Base-by-base conservation (phyloP, 1,140 invertebrate genomes). In the Caerostris extrusa region DNA sequence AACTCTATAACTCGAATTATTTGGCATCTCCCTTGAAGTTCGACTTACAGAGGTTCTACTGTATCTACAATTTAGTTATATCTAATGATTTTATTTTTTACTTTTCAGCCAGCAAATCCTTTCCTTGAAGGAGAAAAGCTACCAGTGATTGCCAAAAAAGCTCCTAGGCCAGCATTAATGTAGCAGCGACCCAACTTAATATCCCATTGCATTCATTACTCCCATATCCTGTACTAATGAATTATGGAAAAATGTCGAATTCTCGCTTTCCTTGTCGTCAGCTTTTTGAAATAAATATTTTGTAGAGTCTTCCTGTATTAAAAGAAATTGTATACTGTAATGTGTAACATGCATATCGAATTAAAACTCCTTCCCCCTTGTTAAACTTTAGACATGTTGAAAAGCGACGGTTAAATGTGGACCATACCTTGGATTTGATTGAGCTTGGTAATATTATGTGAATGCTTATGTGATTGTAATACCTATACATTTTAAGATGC, bases 111-210 rank as follows among this genome's bases (percentile, higher is more conserved):
- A 50, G 90, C 93, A 67, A 96, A 96, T 93, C 96, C 96, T 19
- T 96, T 95, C 82, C 88, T 96, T 71, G 94, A 95, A 71, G 96
- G 96, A 50, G 95, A 96, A 85, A 95, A 95, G 56, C 95, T 96
- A 7, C 95, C 95, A 64, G 95, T 96, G 4, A 95, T 96, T 60
- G 96, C 96, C n/a, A 96, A 96, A 95, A 96, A 96, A 95, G 95
- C 95, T 88, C 95, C 95, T 3, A 77, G 81, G 12, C 17, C 92
- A 69, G 58, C 92, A 8, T 82, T 81, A 56, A 93, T 58, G n/a
- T 87, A 85, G 67, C 60, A 53, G 34, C 4, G 17, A 64, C 3
- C 4, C 8, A 17, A 57, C n/a, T 56, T 5, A 56, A 56, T 19
- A 77, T 14, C 34, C 17, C 17, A 19, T 17, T 57, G 4, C 14